These are phyloP conservation scores for Thymallus thymallus DNA, from an alignment of 2,113 vertebrate species.

Conservation along the genomic window DNA sequence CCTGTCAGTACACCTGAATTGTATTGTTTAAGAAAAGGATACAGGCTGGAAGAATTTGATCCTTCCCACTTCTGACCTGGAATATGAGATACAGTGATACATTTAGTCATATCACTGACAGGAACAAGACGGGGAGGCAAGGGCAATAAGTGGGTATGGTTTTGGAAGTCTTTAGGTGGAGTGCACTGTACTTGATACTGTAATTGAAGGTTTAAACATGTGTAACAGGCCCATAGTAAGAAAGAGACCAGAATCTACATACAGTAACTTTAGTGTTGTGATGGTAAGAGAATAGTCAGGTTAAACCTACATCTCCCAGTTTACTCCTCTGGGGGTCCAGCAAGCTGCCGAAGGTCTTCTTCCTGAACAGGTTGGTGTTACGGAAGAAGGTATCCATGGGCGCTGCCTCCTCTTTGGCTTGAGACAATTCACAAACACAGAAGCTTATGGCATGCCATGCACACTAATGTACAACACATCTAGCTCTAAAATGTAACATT, in stretches of 20 bases:
- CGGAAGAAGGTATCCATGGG: conserved; percentile 80
- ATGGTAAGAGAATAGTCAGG: not conserved
- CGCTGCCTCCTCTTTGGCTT: conserved; percentile 64
- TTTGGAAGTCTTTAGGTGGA: no score
- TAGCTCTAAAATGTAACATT: not conserved
- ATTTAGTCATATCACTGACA: not conserved
- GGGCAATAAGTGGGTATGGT: no score
- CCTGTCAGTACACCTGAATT: not conserved
- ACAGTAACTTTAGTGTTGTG: not conserved
- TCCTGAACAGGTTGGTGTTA: conserved; percentile 85
- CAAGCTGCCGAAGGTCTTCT: conserved; percentile 73
- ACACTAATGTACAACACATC: not conserved
- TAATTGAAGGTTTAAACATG: no score
- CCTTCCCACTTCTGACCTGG: conserved; percentile 86
- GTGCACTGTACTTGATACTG: no score
- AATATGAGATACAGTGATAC: conserved; percentile 48
- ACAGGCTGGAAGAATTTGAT: conserved; percentile 93
- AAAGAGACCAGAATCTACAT: not conserved
- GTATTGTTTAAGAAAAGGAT: conserved; percentile 77
- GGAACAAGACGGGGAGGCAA: not conserved
- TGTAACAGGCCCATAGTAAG: no score
- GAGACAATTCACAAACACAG: not conserved
- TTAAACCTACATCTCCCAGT: conserved; percentile 73
- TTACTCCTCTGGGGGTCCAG: conserved; percentile 65
- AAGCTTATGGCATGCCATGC: not conserved